Evolutionary conservation across 2,797 vertebrate genomes (phyloP).

Genomic region (Spea hammondii): DNA sequence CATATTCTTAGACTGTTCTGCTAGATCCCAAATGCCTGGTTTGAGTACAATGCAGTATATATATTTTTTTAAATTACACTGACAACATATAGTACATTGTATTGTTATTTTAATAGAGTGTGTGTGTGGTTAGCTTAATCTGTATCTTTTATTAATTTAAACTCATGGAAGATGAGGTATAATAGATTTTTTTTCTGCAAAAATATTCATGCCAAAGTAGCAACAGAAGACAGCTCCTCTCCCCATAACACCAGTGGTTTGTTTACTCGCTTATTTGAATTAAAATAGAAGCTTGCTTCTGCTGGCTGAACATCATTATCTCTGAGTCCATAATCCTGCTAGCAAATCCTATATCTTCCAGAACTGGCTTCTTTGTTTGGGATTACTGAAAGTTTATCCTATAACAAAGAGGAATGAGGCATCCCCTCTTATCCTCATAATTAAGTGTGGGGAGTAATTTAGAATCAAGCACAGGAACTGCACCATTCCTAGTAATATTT

Average conservation of each 20-base stretch:
- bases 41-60: neutral
- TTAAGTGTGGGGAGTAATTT: constrained; percentile 99
- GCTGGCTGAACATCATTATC: constrained; percentile 93
- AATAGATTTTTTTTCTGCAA: constrained; percentile 76
- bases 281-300: constrained; percentile 94
- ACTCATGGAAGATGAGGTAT: constrained; percentile 74
- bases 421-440: constrained; percentile 95
- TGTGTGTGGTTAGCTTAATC: constrained; percentile 72
- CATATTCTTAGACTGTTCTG: neutral
- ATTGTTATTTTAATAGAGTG: constrained; percentile 74
- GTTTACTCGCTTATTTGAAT: constrained; percentile 99
- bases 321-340: constrained; percentile 88
- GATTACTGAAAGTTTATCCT: constrained; percentile 98
- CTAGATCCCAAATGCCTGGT: neutral
- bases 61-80: constrained; percentile 23
- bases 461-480: constrained; percentile 85
- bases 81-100: constrained; percentile 62
- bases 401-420: constrained; percentile 99
- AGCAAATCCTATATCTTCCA: constrained; percentile 88
- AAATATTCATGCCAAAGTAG: constrained; percentile 74
- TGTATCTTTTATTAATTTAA: constrained; percentile 78
- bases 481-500: constrained; percentile 76
- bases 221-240: constrained; percentile 77
- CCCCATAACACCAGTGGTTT: constrained; percentile 83
- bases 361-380: constrained; percentile 99